These are phyloP conservation scores for zebrafish (Danio rerio) DNA, from an alignment of 2,113 vertebrate genomes.

Conservation along the genomic window GRCz12tu NC_133200.1:35070501-35071000, in stretches of 20 bases:
- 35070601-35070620: slow-evolving; percentile 62
- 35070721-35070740: slow-evolving; percentile 79
- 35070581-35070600: slow-evolving; percentile 50
- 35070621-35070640: slow-evolving; percentile 58
- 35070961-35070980: slow-evolving; percentile 45
- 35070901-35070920: slow-evolving; percentile 39
- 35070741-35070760: slow-evolving; percentile 64
- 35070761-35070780: slow-evolving; percentile 78
- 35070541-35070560: slow-evolving; percentile 44
- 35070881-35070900: slow-evolving; percentile 10
- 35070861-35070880: slow-evolving; percentile 66
- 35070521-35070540: slow-evolving; percentile 11
- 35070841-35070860: slow-evolving; percentile 70
- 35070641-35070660: slow-evolving; percentile 50
- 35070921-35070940: slow-evolving; percentile 54
- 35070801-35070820: slow-evolving; percentile 70
- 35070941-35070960: slow-evolving; percentile 65
- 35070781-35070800: slow-evolving; percentile 68
- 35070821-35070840: slow-evolving; percentile 68
- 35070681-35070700: slow-evolving; percentile 63
- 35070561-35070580: slow-evolving; percentile 60
- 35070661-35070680: slow-evolving; percentile 65
- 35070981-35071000: slow-evolving; percentile 41
- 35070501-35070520: not conserved
- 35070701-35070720: slow-evolving; percentile 79